These are phyloP conservation scores for Augochlora pura DNA, from an alignment of 1,140 invertebrate species.

Conservation along the genomic window DNA sequence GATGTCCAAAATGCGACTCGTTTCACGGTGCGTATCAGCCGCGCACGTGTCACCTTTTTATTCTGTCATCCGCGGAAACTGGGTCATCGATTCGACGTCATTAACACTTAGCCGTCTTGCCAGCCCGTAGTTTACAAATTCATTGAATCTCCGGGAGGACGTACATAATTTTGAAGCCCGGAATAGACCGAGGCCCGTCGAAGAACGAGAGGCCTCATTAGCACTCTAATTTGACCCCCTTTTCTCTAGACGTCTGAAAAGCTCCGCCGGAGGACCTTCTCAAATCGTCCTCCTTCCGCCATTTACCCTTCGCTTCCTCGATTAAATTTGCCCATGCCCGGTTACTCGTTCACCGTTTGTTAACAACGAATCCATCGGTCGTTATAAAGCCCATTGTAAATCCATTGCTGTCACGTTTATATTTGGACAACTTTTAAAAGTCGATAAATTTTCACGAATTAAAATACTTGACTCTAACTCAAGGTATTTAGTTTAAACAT, in stretches of 20 bases:
- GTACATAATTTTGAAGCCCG: conserved; percentile 30
- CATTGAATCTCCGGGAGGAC: conserved; percentile 10
- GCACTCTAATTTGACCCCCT: conserved; percentile 32
- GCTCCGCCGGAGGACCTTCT: conserved; percentile 6
- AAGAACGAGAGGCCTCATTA: conserved; percentile 35
- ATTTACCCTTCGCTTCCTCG: neutral
- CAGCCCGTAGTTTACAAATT: conserved; percentile 24
- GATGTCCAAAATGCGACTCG: no score
- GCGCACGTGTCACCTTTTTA: neutral
- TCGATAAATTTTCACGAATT: no score
- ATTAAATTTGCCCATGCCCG: neutral
- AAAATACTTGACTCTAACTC: no score
- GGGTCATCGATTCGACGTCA: conserved; percentile 23
- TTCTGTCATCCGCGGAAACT: neutral
- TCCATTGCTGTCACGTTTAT: no score
- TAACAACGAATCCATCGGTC: neutral
- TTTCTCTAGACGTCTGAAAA: conserved; percentile 5
- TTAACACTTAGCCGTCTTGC: conserved; percentile 13
- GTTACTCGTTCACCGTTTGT: neutral
- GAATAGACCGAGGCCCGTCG: neutral
- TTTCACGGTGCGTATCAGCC: no score
- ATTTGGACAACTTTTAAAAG: no score
- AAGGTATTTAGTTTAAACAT: no score
- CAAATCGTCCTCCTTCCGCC: neutral
- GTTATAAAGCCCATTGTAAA: no score